These are phyloP conservation scores for Rousettus leschenaultii DNA, from an alignment of 2,113 vertebrate species.

Conservation along the genomic window DNA sequence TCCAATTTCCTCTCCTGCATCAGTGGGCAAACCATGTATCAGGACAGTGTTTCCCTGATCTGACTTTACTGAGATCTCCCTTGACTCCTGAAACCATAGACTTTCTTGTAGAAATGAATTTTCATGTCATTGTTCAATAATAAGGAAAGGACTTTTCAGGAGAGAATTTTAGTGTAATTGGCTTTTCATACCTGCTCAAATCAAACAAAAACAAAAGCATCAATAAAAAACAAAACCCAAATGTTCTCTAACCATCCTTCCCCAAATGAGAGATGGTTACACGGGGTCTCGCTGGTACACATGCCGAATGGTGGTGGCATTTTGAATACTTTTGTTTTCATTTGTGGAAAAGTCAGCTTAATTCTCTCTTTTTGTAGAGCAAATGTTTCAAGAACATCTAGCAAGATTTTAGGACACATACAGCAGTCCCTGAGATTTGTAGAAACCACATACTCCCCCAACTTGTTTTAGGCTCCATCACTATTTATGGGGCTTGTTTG, in stretches of 20 bases:
- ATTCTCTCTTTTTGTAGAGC: not conserved
- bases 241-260: not conserved
- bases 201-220: not conserved
- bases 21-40: not conserved
- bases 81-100: not conserved
- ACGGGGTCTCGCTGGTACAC: not conserved
- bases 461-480: not conserved
- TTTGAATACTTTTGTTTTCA: slow-evolving; percentile 28
- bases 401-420: not conserved
- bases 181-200: slow-evolving; percentile 16
- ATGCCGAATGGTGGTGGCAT: not conserved
- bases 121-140: slow-evolving; percentile 18
- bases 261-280: not conserved
- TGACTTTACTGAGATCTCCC: not conserved
- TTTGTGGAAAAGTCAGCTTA: not conserved
- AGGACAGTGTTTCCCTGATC: not conserved
- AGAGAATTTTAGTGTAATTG: not conserved
- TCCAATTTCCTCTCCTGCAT: not conserved
- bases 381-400: not conserved
- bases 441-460: not conserved
- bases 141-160: slow-evolving; percentile 30
- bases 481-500: slow-evolving; percentile 13
- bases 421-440: not conserved
- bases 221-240: not conserved
- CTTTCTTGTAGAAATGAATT: slow-evolving; percentile 34